phyloP scores from a whole-genome alignment of 2,113 vertebrate species.

The Muntiacus muntjak region DNA sequence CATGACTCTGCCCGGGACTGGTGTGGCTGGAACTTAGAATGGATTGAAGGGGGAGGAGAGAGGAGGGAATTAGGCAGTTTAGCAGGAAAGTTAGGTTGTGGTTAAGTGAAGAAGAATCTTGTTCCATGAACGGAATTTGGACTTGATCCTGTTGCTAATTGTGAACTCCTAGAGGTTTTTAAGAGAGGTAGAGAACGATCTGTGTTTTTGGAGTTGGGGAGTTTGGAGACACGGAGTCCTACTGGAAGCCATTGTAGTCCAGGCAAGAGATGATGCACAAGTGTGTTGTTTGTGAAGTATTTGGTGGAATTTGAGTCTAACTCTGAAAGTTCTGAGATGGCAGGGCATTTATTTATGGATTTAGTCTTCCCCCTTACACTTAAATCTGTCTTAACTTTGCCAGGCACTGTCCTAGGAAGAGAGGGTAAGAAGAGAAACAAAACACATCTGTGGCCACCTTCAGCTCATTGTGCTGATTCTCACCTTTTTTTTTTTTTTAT shows the following conservation, averaged over 20 bases:
- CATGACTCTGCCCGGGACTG: fast-evolving
- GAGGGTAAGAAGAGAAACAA: neutral
- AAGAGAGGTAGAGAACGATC: neutral
- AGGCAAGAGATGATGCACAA: neutral
- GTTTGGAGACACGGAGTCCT: neutral
- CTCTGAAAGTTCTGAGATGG: constrained; percentile 11
- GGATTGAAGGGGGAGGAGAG: neutral
- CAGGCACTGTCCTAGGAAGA: neutral
- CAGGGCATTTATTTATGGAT: neutral
- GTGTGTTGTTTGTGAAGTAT: neutral
- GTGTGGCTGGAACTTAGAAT: neutral
- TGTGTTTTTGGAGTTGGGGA: neutral
- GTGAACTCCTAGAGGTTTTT: neutral
- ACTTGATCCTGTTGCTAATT: neutral
- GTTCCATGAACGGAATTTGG: neutral
- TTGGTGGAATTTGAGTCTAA: neutral
- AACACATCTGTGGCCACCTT: neutral
- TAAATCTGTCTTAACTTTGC: neutral
- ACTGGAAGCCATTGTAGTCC: neutral
- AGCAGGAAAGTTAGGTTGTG: neutral
- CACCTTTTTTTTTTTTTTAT: neutral
- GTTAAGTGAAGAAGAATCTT: neutral
- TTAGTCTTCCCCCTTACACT: neutral
- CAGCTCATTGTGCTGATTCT: neutral
- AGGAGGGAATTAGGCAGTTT: too few species aligned